Conservation (phyloP, 1,140 invertebrate species). For the Bombus terrestris region DNA sequence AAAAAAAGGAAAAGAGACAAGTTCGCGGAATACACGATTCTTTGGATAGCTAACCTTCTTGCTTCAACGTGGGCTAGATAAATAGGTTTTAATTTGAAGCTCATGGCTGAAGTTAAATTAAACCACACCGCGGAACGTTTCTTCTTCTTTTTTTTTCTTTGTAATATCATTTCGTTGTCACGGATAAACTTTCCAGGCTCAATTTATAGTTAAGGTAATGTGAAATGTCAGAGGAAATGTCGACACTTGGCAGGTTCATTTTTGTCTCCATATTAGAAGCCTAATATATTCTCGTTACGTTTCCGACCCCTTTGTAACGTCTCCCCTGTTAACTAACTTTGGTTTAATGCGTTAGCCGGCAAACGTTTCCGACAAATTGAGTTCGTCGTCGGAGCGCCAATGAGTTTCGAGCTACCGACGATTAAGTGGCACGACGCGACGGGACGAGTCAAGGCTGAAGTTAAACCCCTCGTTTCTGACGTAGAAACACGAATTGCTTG, state of each 20-base stretch:
- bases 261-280: not conserved
- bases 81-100: slow-evolving; percentile 50
- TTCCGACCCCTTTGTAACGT: slow-evolving; percentile 42
- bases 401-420: slow-evolving; percentile 24
- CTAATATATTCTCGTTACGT: slow-evolving; percentile 61
- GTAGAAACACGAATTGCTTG: not conserved
- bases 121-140: slow-evolving; percentile 33
- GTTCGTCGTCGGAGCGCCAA: slow-evolving; percentile 28
- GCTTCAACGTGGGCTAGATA: slow-evolving; percentile 15
- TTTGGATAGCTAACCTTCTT: not conserved
- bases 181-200: not conserved
- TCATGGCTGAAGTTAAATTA: slow-evolving; percentile 48
- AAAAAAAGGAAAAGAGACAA: not conserved
- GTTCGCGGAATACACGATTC: not conserved
- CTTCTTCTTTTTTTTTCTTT: slow-evolving; percentile 17
- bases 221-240: not conserved
- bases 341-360: slow-evolving; percentile 39
- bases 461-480: not conserved
- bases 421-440: slow-evolving; percentile 40
- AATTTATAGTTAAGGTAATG: not conserved
- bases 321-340: slow-evolving; percentile 30
- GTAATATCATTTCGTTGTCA: not conserved
- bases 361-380: slow-evolving; percentile 56
- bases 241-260: not conserved
- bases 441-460: not conserved